Conservation (phyloP, 2,797 vertebrate species). For the Otus scops region DNA sequence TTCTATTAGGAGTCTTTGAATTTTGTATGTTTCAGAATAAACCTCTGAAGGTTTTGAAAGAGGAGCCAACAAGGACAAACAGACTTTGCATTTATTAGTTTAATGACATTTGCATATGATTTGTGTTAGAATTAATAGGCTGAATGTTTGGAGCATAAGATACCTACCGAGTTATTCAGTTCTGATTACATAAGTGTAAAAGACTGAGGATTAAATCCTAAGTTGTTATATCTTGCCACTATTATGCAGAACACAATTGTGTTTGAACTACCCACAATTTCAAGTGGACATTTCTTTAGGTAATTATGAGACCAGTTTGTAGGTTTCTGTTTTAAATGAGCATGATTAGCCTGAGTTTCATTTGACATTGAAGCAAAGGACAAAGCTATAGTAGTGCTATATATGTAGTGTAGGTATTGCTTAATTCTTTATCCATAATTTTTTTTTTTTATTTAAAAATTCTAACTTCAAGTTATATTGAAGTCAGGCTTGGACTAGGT, state of each 20-base stretch:
- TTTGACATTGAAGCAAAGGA: neutral
- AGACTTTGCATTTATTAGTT: slow-evolving; percentile 30
- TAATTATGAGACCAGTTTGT: neutral
- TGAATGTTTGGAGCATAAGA: neutral
- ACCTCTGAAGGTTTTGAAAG: slow-evolving; percentile 6
- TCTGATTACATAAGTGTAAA: neutral
- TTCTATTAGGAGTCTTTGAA: neutral
- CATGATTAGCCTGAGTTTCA: neutral
- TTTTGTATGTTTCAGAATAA: neutral
- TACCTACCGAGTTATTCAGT: neutral
- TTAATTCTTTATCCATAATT: neutral
- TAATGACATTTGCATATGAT: slow-evolving; percentile 24
- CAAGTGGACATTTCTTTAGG: slow-evolving; percentile 8
- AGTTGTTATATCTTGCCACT: neutral
- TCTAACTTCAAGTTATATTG: neutral
- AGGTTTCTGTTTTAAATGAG: slow-evolving; percentile 33
- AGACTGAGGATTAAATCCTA: neutral
- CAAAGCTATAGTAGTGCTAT: neutral
- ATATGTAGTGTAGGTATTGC: neutral
- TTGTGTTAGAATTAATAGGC: slow-evolving; percentile 35
- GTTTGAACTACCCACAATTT: slow-evolving; percentile 7
- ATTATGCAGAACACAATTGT: slow-evolving; percentile 11
- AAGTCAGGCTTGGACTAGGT: neutral
- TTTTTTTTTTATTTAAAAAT: neutral
- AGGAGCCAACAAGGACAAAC: neutral